Evolutionary conservation across 2,113 vertebrate species (phyloP), one percentile per base, ranked within the genome.

Genomic region (Chrysemys picta): DNA sequence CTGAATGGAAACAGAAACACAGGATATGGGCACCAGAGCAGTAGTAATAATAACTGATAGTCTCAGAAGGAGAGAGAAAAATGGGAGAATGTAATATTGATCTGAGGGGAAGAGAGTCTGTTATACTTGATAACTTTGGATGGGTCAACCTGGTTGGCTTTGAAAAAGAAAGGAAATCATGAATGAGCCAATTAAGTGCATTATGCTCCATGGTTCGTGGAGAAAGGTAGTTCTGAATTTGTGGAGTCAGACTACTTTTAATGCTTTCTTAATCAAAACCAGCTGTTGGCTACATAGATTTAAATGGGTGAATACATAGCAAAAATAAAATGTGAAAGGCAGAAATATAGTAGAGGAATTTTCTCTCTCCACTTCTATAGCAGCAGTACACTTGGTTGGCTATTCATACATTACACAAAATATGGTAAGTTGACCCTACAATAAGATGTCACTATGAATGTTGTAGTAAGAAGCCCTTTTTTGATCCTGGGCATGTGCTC

Each of bases 1-100:
- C 95, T 97, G 87, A 94, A 25, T 97, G n/a, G 65, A 97, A 95
- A 59, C 50, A 94, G 76, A 12, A 82, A 56, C 96, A 75, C 89
- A 96, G 95, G 92, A 96, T 95, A 96, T 95, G 14, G 53, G 85
- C 78, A 50, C 25, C 45, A 82, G 52, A 91, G 89, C 80, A 54
- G 31, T 31, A 93, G 65, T 57, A 90, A 80, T 80, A 54, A 54
- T 54, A 54, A 85, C 17, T 85, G 42, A 84, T 75, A 82, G 90
- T 89, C 81, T 81, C 47, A 82, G 47, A 93, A 95, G 75, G 59
- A 88, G 87, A 24, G 56, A 96, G 35, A 1, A 91, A 93, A 97
- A 97, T 16, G 35, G 76, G 94, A 95, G 52, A 88, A 16, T 1
- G 10, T 56, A 52, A 49, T 85, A 53, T 0, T 79, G 75, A 89